Percentiles rank a stretch among this genome's conserved stretches.
Conservation (phyloP, 2,888 invertebrate species). For the Xestobium rufovillosum region DNA sequence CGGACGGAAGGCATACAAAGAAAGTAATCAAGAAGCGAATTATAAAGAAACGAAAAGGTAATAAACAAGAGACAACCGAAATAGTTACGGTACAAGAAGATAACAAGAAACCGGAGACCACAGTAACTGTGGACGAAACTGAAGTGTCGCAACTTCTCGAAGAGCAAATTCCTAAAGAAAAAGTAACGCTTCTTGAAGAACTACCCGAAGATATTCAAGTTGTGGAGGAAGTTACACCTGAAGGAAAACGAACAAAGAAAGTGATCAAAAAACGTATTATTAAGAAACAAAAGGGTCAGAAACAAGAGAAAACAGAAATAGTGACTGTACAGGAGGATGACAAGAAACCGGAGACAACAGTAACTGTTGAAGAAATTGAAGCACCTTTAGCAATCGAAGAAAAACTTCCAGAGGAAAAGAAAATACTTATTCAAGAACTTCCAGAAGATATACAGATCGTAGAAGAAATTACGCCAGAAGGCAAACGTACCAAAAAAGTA, state of each 20-base stretch:
- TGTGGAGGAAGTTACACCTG: slow-evolving; percentile 40
- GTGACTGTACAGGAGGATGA: slow-evolving; percentile 32
- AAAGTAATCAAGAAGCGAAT: slow-evolving; percentile 29
- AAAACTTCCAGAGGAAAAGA: slow-evolving; percentile 29
- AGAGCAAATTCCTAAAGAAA: slow-evolving; percentile 22
- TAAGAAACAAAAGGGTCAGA: slow-evolving; percentile 32
- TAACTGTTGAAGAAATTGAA: slow-evolving; percentile 26
- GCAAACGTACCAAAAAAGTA: slow-evolving; percentile 28
- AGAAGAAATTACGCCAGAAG: slow-evolving; percentile 24
- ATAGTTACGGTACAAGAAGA: slow-evolving; percentile 40
- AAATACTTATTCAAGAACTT: slow-evolving; percentile 37
- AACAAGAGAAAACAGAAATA: slow-evolving; percentile 36
- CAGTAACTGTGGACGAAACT: slow-evolving; percentile 29
- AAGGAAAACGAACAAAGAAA: slow-evolving; percentile 39
- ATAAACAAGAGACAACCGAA: slow-evolving; percentile 42
- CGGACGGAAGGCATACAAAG: slow-evolving; percentile 29
- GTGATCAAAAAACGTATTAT: slow-evolving; percentile 34
- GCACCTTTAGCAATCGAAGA: slow-evolving; percentile 11
- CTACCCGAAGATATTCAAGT: slow-evolving; percentile 38
- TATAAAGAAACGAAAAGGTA: slow-evolving; percentile 32
- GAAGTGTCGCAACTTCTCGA: slow-evolving; percentile 30
- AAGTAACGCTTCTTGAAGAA: slow-evolving; percentile 29
- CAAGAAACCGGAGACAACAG: slow-evolving; percentile 28
- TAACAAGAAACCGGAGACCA: slow-evolving; percentile 28
- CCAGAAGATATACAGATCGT: slow-evolving; percentile 41